A percentile compares a stretch with the other conserved stretches of the same genome.
phyloP scores from a whole-genome alignment of 2,113 vertebrate species.

The Spheniscus mendiculus region DNA sequence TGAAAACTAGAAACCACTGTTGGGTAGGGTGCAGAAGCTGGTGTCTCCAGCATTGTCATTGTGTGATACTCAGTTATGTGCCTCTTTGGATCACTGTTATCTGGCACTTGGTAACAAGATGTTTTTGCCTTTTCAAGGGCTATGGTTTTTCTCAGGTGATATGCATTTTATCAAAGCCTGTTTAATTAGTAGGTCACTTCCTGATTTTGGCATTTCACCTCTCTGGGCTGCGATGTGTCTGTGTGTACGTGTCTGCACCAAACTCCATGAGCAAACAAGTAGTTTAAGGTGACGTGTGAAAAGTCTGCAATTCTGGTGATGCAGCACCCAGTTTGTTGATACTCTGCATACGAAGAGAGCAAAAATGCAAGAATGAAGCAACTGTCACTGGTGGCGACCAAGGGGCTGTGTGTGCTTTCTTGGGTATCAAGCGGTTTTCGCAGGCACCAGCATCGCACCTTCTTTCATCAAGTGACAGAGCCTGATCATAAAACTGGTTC shows the following conservation, averaged over 20 bases:
- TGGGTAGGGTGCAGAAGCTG: neutral
- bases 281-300: accelerated
- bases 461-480: neutral
- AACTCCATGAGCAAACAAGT: accelerated
- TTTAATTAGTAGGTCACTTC: accelerated
- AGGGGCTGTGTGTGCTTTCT: neutral
- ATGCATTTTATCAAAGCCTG: accelerated
- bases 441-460: accelerated
- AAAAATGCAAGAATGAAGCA: accelerated
- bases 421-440: neutral
- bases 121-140: neutral
- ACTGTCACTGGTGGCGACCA: accelerated
- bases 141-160: accelerated
- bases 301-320: accelerated
- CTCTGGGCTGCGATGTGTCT: neutral
- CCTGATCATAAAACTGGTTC: accelerated
- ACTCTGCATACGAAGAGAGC: accelerated
- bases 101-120: accelerated
- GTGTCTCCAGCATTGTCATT: accelerated
- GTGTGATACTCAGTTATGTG: too few species aligned
- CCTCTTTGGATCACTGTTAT: accelerated
- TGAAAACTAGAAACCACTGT: neutral
- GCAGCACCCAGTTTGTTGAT: neutral
- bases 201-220: accelerated
- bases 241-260: neutral